phyloP scores from a whole-genome alignment of 2,797 vertebrate species.

The Neosilurus hyrtlii region DNA sequence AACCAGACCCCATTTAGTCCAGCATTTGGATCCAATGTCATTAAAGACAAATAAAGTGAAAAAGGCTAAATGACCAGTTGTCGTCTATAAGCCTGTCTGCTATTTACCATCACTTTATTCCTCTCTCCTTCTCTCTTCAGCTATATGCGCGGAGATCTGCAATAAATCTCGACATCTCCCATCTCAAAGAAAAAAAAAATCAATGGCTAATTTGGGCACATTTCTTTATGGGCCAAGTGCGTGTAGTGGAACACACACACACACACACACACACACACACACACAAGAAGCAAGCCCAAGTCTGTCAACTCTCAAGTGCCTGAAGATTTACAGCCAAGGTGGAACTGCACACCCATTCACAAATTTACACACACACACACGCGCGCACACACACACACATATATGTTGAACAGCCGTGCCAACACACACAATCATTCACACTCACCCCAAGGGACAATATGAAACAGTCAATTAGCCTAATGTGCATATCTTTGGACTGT shows the following conservation, averaged over 20 bases:
- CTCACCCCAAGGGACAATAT: no score
- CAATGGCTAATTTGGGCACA: slow-evolving; percentile 66
- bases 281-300: slow-evolving; percentile 22
- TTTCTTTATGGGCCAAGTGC: slow-evolving; percentile 45
- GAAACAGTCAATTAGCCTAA: no score
- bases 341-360: no score
- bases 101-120: slow-evolving; percentile 21
- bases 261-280: slow-evolving; percentile 16
- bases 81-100: slow-evolving; percentile 48
- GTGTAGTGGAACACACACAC: slow-evolving; percentile 22
- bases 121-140: slow-evolving; percentile 52
- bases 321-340: slow-evolving; percentile 37
- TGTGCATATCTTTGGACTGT: no score
- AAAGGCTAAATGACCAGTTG: slow-evolving; percentile 54
- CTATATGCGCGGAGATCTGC: slow-evolving; percentile 50
- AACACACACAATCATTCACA: no score
- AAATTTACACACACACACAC: no score
- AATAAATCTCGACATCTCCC: slow-evolving; percentile 65
- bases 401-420: no score
- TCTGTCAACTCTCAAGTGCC: slow-evolving; percentile 37
- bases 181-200: slow-evolving; percentile 63
- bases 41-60: slow-evolving; percentile 58
- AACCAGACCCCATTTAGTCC: slow-evolving; percentile 20
- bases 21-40: slow-evolving; percentile 42
- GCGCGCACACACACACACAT: no score